Base-by-base conservation (phyloP, 2,797 vertebrate species). In the Percopsis omiscomaycus region DNA sequence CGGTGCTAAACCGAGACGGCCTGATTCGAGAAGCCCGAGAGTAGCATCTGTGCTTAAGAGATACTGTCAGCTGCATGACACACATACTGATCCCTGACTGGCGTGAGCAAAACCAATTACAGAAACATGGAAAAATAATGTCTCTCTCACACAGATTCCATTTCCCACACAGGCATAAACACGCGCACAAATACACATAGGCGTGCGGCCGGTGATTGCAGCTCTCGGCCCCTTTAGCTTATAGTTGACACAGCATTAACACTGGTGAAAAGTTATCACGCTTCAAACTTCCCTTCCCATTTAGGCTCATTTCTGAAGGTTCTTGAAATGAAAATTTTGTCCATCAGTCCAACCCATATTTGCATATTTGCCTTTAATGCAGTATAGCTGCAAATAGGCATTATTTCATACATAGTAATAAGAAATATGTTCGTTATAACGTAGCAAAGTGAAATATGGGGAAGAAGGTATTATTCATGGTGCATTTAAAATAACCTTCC, bases 391-490 rank as follows among this genome's bases (percentile, higher is more conserved):
- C 10, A 37, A 54, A 61, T 62, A 64, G 56, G 69, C 28, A 56
- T 68, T 50, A 61, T 57, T 52, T 75, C 53, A 80, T 66, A 30
- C 57, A 74, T 55, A 32, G 54, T 63, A 63, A 72, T 77, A 75
- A 59, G 30, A 60, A 47, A 14, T n/a, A 48, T 37, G 16, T 11
- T 47, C 46, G 54, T 62, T n/a, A 62, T 66, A 16, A 15, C 13
- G n/a, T 15, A 44, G 37, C 14, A 16, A 45, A 45, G 29, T 48
- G 11, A 57, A 62, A 57, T 61, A 45, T 22, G 54, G 16, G 3
- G 14, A 11, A 15, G 29, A 52, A 60, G 47, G 1, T 6, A 4
- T 2, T 10, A 16, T 37, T 46, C 16, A 32, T 15, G 30, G 32
- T 53, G 32, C 15, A 65, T 15, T 11, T 29, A 12, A 5, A 29